phyloP scores from a whole-genome alignment of 1,140 invertebrate genomes.

The Neelides sp. region DNA sequence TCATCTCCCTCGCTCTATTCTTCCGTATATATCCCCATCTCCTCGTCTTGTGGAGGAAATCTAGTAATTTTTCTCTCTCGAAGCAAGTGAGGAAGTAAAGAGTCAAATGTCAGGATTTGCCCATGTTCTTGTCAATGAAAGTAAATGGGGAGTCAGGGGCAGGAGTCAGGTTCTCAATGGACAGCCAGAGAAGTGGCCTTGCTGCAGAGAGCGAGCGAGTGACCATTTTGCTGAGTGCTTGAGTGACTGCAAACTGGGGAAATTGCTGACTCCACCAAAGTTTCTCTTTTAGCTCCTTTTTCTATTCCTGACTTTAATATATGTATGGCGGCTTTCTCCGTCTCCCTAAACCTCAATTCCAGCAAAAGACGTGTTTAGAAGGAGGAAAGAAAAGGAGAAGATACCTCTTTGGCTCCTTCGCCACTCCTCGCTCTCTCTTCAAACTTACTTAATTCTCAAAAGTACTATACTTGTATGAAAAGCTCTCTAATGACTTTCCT shows the following conservation, averaged over 20 bases:
- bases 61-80: conserved; percentile 8
- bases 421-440: too few species aligned
- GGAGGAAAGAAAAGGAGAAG: too few species aligned
- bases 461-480: too few species aligned
- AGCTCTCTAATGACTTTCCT: too few species aligned
- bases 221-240: conserved; percentile 15
- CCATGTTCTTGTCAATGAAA: conserved; percentile 25
- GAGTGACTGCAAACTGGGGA: conserved; percentile 13
- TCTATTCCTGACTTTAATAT: conserved; percentile 3
- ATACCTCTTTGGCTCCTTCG: too few species aligned
- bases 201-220: conserved; percentile 8
- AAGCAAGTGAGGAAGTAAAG: conserved; percentile 3
- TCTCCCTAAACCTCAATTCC: too few species aligned
- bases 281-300: conserved; percentile 5
- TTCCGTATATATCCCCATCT: conserved; percentile 7
- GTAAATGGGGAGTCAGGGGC: conserved; percentile 21
- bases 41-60: neutral
- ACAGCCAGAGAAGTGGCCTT: neutral
- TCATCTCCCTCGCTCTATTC: conserved; percentile 7
- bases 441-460: too few species aligned
- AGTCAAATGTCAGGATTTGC: conserved; percentile 10
- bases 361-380: too few species aligned
- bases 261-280: conserved; percentile 11
- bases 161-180: neutral
- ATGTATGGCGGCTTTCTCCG: too few species aligned